A percentile compares a stretch with the other conserved stretches of the same genome.
Conservation (phyloP, 2,888 invertebrate genomes). For the Chymomyza amoena region DNA sequence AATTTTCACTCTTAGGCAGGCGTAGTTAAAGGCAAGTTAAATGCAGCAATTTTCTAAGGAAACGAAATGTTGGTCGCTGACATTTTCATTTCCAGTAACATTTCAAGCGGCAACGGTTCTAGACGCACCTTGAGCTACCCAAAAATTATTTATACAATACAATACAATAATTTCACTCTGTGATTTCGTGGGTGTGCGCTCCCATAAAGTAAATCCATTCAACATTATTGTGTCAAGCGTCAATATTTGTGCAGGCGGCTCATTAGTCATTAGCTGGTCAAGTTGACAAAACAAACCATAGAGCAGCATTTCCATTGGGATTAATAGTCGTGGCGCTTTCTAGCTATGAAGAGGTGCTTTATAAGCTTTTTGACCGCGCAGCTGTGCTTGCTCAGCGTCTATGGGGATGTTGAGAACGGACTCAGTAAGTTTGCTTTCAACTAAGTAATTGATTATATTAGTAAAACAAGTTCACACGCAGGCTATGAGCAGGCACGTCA, state of each 20-base stretch:
- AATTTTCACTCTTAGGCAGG: not conserved
- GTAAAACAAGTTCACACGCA: slow-evolving; percentile 16
- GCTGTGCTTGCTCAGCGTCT: not conserved
- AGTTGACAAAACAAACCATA: slow-evolving; percentile 19
- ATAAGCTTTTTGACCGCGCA: not conserved
- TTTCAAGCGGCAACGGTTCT: not conserved
- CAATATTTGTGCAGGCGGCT: slow-evolving; percentile 52
- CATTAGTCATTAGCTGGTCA: slow-evolving; percentile 29
- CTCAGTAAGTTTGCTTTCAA: not conserved
- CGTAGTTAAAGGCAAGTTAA: not conserved
- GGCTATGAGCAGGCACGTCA: slow-evolving; percentile 74
- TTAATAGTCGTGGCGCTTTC: slow-evolving; percentile 5
- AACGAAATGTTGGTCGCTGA: not conserved
- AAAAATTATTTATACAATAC: not conserved
- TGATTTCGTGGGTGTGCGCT: not conserved
- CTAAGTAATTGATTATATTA: not conserved
- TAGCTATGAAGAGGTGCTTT: not conserved
- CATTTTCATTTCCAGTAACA: not conserved
- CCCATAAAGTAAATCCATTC: not conserved
- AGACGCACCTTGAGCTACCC: not conserved
- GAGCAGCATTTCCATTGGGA: not conserved
- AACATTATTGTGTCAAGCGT: slow-evolving; percentile 26
- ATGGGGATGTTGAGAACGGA: not conserved
- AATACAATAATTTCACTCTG: not conserved
- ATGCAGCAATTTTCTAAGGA: not conserved